These are phyloP conservation scores for Panzeria rudis DNA, from an alignment of 2,888 invertebrate species.

Conservation along the genomic window DNA sequence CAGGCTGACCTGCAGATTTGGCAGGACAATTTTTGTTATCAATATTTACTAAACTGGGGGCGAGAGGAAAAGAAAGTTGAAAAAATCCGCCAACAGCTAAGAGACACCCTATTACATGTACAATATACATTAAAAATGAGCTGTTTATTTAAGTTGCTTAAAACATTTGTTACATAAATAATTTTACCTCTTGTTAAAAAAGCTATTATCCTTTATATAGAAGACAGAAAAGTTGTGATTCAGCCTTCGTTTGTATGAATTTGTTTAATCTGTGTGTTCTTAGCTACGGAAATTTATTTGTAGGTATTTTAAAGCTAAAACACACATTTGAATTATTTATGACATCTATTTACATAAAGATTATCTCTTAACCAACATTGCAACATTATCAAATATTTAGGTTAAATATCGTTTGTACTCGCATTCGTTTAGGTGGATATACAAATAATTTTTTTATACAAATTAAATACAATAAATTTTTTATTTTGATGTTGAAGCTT, in stretches of 20 bases:
- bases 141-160: not conserved
- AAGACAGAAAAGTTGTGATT: conserved; percentile 3
- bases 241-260: conserved; percentile 10
- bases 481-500: conserved; percentile 47
- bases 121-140: not conserved
- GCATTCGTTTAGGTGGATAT: conserved; percentile 1
- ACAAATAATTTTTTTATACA: conserved; percentile 3
- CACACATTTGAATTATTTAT: conserved; percentile 42
- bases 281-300: not conserved
- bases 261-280: not conserved
- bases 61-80: too few species aligned
- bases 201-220: conserved; percentile 15
- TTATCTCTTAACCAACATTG: conserved; percentile 40
- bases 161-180: conserved; percentile 9
- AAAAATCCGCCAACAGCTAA: too few species aligned
- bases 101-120: too few species aligned
- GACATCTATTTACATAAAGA: conserved; percentile 33
- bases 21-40: too few species aligned
- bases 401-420: conserved; percentile 32
- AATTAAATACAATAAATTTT: conserved; percentile 39
- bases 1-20: too few species aligned
- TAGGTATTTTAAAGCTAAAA: not conserved
- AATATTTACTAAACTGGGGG: too few species aligned
- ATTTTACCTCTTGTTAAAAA: not conserved
- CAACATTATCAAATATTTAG: conserved; percentile 51